Conservation (phyloP, 2,888 invertebrate genomes). For the Dasypolia templi region DNA sequence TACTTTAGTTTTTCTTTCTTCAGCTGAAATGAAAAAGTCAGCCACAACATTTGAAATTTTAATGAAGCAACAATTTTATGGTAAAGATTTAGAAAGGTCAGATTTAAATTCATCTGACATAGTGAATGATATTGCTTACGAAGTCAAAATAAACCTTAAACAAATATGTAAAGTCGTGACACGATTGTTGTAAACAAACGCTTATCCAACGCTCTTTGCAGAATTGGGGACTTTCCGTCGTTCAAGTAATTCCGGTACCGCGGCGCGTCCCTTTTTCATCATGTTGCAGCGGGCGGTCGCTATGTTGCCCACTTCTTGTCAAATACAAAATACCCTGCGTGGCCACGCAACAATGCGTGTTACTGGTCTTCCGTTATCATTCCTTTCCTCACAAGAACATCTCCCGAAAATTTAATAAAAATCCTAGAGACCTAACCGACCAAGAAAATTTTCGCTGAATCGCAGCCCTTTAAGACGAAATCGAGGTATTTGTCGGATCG, state of each 20-base stretch:
- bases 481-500: conserved; percentile 78
- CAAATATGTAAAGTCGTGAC: conserved; percentile 36
- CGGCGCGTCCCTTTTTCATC: conserved; percentile 18
- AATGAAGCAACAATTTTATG: conserved; percentile 36
- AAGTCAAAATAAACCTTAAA: conserved; percentile 22
- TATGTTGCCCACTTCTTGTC: conserved; percentile 29
- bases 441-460: conserved; percentile 84
- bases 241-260: conserved; percentile 27
- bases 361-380: conserved; percentile 56
- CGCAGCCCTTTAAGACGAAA: conserved; percentile 79
- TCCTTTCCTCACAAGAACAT: conserved; percentile 64
- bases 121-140: conserved; percentile 20
- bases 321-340: conserved; percentile 43
- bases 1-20: conserved; percentile 55
- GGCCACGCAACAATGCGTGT: conserved; percentile 53
- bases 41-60: conserved; percentile 42
- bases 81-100: conserved; percentile 6
- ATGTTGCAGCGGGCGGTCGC: conserved; percentile 25
- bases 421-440: conserved; percentile 80
- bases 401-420: conserved; percentile 84
- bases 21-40: conserved; percentile 40
- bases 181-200: conserved; percentile 32
- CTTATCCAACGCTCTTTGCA: conserved; percentile 12
- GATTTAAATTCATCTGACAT: conserved; percentile 33
- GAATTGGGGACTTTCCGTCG: conserved; percentile 21